phyloP scores from a whole-genome alignment of 2,888 invertebrate species.

The Polydrusus cervinus region DNA sequence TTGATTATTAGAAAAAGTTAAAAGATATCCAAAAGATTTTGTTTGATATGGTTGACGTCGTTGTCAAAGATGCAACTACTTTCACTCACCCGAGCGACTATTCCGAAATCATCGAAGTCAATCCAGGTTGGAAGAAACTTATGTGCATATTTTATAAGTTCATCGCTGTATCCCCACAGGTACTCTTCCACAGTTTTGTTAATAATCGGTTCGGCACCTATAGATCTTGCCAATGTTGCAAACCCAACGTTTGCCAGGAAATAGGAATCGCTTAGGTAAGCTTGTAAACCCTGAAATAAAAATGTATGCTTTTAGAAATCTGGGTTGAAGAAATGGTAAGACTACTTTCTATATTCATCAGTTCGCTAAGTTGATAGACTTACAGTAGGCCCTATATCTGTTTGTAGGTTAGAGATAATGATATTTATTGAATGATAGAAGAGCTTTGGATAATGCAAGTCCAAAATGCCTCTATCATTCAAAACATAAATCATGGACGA shows the following conservation, averaged over 20 bases:
- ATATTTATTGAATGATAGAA: no score
- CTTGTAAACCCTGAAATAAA: constrained; percentile 74
- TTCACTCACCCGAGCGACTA: constrained; percentile 83
- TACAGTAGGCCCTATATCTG: no score
- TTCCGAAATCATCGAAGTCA: constrained; percentile 85
- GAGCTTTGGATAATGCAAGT: no score
- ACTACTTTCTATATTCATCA: no score
- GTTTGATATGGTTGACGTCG: no score
- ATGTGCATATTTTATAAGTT: constrained; percentile 80
- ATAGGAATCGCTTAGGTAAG: constrained; percentile 73
- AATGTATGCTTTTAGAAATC: not conserved
- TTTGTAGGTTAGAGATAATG: no score
- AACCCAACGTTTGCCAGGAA: constrained; percentile 77
- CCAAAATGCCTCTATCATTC: no score
- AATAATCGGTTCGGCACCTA: constrained; percentile 78
- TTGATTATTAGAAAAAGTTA: no score
- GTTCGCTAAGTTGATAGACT: no score
- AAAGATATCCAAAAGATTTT: no score
- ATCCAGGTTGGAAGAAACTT: constrained; percentile 84
- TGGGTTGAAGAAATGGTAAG: not conserved
- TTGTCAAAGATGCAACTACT: not conserved
- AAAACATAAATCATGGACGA: no score
- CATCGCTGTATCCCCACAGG: constrained; percentile 89
- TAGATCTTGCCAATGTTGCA: constrained; percentile 74
- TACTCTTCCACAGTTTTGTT: constrained; percentile 80